Evolutionary conservation across 2,113 vertebrate species (phyloP).

Genomic region (cattle (Bos taurus)): ARS-UCD2.0 NC_037356.1:2559501-2560000

Average conservation of each 20-base stretch:
- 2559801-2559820: background rate
- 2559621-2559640: background rate
- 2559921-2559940: background rate
- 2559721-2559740: background rate
- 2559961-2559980: background rate
- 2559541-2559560: background rate
- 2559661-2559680: no score
- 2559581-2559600: background rate
- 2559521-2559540: background rate
- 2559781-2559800: background rate
- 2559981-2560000: background rate
- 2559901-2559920: background rate
- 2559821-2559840: background rate
- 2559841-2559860: background rate
- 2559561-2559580: background rate
- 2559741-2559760: background rate
- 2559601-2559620: background rate
- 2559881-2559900: background rate
- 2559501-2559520: background rate
- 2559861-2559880: background rate
- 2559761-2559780: background rate
- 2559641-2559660: no score
- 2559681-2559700: accelerated
- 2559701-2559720: no score
- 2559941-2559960: background rate